Evolutionary conservation across 2,113 vertebrate genomes (phyloP), one percentile per base, ranked within the genome.

Genomic region (Archilochus colubris): DNA sequence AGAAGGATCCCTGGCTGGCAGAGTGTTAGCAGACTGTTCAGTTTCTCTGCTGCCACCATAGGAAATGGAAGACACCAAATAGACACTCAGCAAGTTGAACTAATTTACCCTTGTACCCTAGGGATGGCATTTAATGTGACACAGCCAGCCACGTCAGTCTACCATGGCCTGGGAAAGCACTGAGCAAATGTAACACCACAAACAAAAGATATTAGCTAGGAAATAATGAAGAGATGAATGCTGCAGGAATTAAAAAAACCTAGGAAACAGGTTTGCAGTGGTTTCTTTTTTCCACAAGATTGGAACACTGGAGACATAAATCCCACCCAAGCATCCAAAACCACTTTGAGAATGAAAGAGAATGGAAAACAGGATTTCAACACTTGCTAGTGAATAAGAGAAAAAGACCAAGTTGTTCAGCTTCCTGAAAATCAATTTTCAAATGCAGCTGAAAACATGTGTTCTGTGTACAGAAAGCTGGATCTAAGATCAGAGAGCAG

Each of bases 311-410:
- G 36, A 85, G 78, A 80, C 69, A 72, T 1, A 85, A 94, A 86
- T 73, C 75, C 57, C 59, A 91, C 9, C 46, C 25, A 55, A 50
- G 64, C 64, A 86, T 57, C 48, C 72, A 91, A 89, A 92, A 77
- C 23, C 27, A 66, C 43, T 79, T 24, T 10, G 17, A 85, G 75
- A 94, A 67, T 27, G 33, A 94, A 92, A 78, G 31, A 73, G 50
- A 94, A 79, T 13, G 27, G 82, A 69, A 74, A 88, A 59, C 44
- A 77, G 27, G 30, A 62, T 87, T 89, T 91, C 84, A 89, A 73
- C 87, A 62, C 59, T 84, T 70, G n/a, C 44, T 44, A 58, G 31
- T 11, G 21, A 76, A 75, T 24, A 88, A 36, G 24, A 66, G 30
- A 20, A 83, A 75, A 82, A 69, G 33, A 67, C 11, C 22, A 74